A percentile compares a stretch with the other conserved stretches of the same genome.
These are phyloP conservation scores for Psilanteris sp. DNA, from an alignment of 1,140 invertebrate genomes.

Conservation along the genomic window DNA sequence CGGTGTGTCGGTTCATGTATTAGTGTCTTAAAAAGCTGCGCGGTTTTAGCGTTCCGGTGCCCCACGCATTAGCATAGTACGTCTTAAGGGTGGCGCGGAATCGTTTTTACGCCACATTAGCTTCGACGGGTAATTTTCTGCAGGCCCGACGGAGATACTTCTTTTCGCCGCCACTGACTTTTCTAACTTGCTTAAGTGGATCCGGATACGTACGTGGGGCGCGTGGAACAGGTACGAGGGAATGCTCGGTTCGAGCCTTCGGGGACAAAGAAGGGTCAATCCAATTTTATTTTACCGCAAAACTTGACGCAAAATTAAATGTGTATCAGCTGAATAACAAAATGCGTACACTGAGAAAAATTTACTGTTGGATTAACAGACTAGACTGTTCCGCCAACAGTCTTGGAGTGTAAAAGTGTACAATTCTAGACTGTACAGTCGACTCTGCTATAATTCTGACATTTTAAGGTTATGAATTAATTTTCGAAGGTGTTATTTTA, in stretches of 20 bases:
- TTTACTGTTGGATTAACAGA: too few relatives aligned
- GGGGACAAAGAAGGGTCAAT: conserved; percentile 51
- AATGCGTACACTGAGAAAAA: too few relatives aligned
- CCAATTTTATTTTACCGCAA: conserved; percentile 62
- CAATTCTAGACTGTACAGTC: too few relatives aligned
- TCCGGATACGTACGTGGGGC: conserved; percentile 53
- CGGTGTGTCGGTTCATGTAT: conserved; percentile 23
- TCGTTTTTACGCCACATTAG: conserved; percentile 64
- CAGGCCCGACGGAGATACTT: conserved; percentile 58
- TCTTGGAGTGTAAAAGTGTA: too few relatives aligned
- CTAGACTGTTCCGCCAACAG: too few relatives aligned
- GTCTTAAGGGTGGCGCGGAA: conserved; percentile 58
- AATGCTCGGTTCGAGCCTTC: conserved; percentile 54
- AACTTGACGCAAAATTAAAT: conserved; percentile 61
- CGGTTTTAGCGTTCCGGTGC: not conserved
- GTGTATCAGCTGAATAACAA: conserved; percentile 43
- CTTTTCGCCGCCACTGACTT: conserved; percentile 60
- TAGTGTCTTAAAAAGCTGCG: conserved; percentile 21
- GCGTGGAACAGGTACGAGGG: conserved; percentile 50
- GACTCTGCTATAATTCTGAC: too few relatives aligned
- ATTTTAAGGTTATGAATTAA: too few relatives aligned
- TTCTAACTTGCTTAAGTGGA: conserved; percentile 65
- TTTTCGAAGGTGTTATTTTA: too few relatives aligned
- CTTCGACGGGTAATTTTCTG: conserved; percentile 61
- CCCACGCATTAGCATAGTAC: conserved; percentile 52